A percentile compares a stretch with the other conserved stretches of the same genome.
Conservation (phyloP, 2,113 vertebrate genomes). For the Corvus hawaiiensis region DNA sequence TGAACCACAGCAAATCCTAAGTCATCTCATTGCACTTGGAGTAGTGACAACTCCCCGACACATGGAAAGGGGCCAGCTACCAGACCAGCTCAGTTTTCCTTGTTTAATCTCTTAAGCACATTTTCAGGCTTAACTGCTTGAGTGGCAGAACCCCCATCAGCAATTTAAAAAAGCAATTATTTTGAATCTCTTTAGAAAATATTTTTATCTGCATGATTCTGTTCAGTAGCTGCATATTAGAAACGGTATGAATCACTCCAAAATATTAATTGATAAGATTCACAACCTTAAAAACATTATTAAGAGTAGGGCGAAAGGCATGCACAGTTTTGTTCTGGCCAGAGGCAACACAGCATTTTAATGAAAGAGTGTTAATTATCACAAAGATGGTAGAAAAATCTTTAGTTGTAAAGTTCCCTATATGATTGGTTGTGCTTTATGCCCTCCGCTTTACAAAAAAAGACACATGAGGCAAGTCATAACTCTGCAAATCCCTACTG, state of each 20-base stretch:
- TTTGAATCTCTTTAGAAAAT: conserved; percentile 60
- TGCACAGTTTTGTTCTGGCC: background rate
- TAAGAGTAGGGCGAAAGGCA: background rate
- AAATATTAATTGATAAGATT: conserved; percentile 63
- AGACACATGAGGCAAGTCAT: background rate
- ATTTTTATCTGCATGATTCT: conserved; percentile 41
- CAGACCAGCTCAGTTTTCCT: conserved; percentile 57
- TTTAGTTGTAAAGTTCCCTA: background rate
- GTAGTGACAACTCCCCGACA: conserved; percentile 20
- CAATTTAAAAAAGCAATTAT: conserved; percentile 68
- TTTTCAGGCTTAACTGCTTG: conserved; percentile 65
- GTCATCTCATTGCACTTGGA: background rate
- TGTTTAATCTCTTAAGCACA: conserved; percentile 70
- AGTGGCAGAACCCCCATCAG: conserved; percentile 62
- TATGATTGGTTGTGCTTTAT: background rate
- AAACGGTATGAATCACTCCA: conserved; percentile 41
- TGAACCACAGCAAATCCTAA: conserved; percentile 20
- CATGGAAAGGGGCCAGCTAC: conserved; percentile 53
- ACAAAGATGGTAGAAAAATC: background rate
- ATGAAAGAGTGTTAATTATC: conserved; percentile 58
- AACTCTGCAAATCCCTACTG: conserved; percentile 5
- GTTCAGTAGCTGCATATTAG: background rate
- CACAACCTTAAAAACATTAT: conserved; percentile 39
- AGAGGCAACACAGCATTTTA: background rate
- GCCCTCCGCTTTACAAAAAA: background rate